phyloP scores from a whole-genome alignment of 2,113 vertebrate genomes.

The Guaruba guarouba region DNA sequence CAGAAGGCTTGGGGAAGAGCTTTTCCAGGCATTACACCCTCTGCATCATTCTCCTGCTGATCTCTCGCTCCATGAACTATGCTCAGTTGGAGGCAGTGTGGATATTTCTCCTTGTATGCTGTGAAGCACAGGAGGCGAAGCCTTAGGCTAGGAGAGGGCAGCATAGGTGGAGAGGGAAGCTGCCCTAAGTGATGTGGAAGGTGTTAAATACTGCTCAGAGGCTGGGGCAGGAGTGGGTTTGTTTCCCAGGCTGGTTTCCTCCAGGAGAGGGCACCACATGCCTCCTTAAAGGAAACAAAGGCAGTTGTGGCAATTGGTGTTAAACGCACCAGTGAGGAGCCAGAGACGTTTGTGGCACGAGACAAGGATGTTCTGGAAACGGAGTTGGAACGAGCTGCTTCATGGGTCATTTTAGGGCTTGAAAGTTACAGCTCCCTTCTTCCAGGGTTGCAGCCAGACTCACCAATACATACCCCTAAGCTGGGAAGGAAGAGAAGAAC shows the following conservation, averaged over 20 bases:
- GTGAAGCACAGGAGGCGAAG: background rate
- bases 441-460: background rate
- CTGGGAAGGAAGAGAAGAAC: background rate
- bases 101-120: background rate
- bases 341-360: background rate
- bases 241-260: background rate
- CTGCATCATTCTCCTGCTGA: slow-evolving; percentile 38
- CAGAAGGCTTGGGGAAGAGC: background rate
- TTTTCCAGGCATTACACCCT: background rate
- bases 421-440: background rate
- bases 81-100: background rate
- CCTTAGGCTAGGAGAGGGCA: background rate
- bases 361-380: background rate
- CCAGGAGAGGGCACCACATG: slow-evolving; percentile 65
- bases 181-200: background rate
- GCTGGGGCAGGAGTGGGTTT: slow-evolving; percentile 2
- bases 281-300: slow-evolving; percentile 9
- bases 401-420: background rate
- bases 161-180: background rate
- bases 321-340: background rate
- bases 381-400: background rate
- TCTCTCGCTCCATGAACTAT: background rate
- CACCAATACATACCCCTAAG: background rate
- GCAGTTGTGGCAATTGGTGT: slow-evolving; percentile 27
- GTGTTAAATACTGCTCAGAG: background rate